A percentile compares a stretch with the other conserved stretches of the same genome.
These are phyloP conservation scores for Baccha elongata DNA, from an alignment of 2,888 invertebrate genomes.

Conservation along the genomic window DNA sequence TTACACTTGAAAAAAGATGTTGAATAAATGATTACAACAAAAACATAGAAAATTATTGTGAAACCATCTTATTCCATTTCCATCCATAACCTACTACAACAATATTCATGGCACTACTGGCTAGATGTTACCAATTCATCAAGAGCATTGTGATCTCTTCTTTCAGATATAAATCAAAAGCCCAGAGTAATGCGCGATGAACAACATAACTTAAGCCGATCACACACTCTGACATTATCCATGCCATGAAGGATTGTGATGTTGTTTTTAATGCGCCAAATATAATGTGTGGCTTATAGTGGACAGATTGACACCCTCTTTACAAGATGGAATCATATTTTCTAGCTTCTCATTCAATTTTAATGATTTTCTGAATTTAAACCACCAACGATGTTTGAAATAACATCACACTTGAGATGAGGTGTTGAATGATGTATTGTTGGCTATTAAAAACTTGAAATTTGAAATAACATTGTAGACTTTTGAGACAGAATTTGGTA, in stretches of 20 bases:
- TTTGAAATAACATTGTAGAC: neutral
- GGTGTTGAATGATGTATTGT: slow-evolving; percentile 6
- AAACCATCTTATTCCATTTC: slow-evolving; percentile 32
- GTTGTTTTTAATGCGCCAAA: slow-evolving; percentile 64
- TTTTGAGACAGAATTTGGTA: neutral
- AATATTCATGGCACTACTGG: slow-evolving; percentile 17
- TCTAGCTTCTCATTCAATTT: slow-evolving; percentile 3
- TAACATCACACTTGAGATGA: neutral
- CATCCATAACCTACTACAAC: slow-evolving; percentile 68
- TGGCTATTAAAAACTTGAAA: slow-evolving; percentile 18
- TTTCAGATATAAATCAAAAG: slow-evolving; percentile 7
- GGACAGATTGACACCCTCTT: slow-evolving; percentile 74
- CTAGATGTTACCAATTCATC: slow-evolving; percentile 55
- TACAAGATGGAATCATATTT: slow-evolving; percentile 40
- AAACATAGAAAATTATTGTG: slow-evolving; percentile 48
- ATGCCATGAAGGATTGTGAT: neutral
- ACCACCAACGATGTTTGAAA: slow-evolving; percentile 70
- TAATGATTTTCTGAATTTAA: slow-evolving; percentile 24
- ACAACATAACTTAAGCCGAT: slow-evolving; percentile 71
- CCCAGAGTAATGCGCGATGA: slow-evolving; percentile 59
- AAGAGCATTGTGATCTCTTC: slow-evolving; percentile 50
- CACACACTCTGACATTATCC: slow-evolving; percentile 32
- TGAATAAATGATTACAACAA: slow-evolving; percentile 62
- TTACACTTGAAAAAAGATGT: slow-evolving; percentile 60
- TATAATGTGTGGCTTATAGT: slow-evolving; percentile 61